Evolutionary conservation across 2,113 vertebrate genomes (phyloP), one percentile per base, ranked within the genome.

Genomic region (Cathartes aura): DNA sequence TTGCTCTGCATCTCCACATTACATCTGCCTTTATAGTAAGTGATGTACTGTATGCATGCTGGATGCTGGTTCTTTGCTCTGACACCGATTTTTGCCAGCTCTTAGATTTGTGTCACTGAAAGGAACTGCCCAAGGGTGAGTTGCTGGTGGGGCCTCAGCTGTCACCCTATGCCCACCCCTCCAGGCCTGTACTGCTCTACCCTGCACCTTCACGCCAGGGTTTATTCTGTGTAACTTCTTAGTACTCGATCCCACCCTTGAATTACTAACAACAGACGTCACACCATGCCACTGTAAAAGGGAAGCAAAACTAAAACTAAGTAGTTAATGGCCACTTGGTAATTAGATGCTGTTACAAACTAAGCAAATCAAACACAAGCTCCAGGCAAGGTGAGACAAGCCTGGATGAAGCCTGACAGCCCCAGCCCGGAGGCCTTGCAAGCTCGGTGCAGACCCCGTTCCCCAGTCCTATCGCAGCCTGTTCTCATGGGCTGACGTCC

Each of bases 401-500:
- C 22, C 21, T 5, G 3, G 38, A 36, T 59, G 72, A 43, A 67
- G 56, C 30, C 32, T 52, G 42, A 11, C 14, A 42, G 29, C 9
- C 21, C 23, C 55, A 38, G 48, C 40, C 32, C 36, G 30, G 73
- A 67, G 12, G 23, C 36, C 10, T 29, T 38, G 50, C 53, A 60
- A n/a, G 42, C 40, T 66, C 75, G 32, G 30, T 50, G 43, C 17
- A 43, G 58, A 63, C 29, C 14, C 43, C 42, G 8, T 20, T 78
- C 71, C 66, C 20, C 27, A 81, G 11, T 32, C 11, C 23, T 23
- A 6, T 7, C 14, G 30, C 38, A 64, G 29, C 34, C 45, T 1
- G 2, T 62, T 67, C 56, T 38, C 0, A 0, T n/a, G 32, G 29
- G 45, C 40, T 80, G 45, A 22, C 0, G 0, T 48, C 32, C 24